A percentile compares a stretch with the other conserved stretches of the same genome.
Conservation (phyloP, 1,140 invertebrate species). For the Drosophila ohnishii region DNA sequence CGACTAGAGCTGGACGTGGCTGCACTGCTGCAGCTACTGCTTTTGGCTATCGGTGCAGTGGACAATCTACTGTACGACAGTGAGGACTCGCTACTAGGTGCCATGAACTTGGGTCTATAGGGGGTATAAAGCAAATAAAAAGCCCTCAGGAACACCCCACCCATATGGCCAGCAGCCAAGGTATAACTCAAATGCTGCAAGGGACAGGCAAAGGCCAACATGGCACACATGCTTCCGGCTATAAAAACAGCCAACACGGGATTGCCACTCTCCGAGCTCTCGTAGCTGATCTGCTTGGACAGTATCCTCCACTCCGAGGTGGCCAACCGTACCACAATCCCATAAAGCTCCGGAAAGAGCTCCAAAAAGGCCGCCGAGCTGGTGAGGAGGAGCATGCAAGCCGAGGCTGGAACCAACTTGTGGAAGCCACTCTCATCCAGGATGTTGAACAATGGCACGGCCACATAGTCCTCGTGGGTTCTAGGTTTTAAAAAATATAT, state of each 20-base stretch:
- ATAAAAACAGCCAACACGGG: slow-evolving; percentile 87
- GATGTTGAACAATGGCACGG: slow-evolving; percentile 86
- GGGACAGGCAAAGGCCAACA: slow-evolving; percentile 87
- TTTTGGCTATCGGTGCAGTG: slow-evolving; percentile 68
- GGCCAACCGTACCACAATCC: slow-evolving; percentile 85
- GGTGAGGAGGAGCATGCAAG: slow-evolving; percentile 85
- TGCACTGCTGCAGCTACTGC: slow-evolving; percentile 51
- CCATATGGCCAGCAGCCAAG: slow-evolving; percentile 75
- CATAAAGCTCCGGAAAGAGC: slow-evolving; percentile 86
- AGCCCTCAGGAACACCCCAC: slow-evolving; percentile 60
- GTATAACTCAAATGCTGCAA: slow-evolving; percentile 82
- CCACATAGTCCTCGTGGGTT: slow-evolving; percentile 82
- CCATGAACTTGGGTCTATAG: slow-evolving; percentile 75
- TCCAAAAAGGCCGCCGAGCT: slow-evolving; percentile 86
- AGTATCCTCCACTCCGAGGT: slow-evolving; percentile 87
- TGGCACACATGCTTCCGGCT: slow-evolving; percentile 86
- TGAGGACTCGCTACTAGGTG: slow-evolving; percentile 71
- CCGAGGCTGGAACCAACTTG: slow-evolving; percentile 86
- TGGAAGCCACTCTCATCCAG: slow-evolving; percentile 86
- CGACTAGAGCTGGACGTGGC: slow-evolving; percentile 47
- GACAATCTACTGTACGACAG: slow-evolving; percentile 77
- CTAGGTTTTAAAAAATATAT: slow-evolving; percentile 18
- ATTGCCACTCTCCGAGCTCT: slow-evolving; percentile 86
- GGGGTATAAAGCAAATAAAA: slow-evolving; percentile 77
- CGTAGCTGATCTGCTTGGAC: slow-evolving; percentile 86